phyloP scores from a whole-genome alignment of 2,797 vertebrate species.

The Calcarius lapponicus region DNA sequence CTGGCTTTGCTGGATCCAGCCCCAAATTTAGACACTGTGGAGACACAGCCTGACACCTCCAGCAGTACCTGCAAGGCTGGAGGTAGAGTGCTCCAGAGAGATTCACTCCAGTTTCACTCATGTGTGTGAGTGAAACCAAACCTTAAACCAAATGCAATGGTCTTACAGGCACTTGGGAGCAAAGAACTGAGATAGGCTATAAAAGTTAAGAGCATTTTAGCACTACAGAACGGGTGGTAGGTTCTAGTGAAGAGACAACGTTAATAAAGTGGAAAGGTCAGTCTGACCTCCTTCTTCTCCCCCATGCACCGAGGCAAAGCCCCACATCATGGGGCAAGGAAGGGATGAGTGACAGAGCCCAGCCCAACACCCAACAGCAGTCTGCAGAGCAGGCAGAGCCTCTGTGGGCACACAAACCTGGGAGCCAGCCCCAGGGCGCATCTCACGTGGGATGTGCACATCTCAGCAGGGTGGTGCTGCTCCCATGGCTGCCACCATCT shows the following conservation, averaged over 20 bases:
- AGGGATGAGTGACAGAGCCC: not conserved
- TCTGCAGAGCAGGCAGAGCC: not conserved
- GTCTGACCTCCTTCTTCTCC: not conserved
- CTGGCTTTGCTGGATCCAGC: not conserved
- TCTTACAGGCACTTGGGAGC: no score
- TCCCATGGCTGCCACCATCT: not conserved
- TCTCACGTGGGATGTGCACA: accelerated
- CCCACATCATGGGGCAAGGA: accelerated
- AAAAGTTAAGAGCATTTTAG: no score
- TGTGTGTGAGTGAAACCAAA: no score
- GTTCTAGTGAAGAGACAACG: no score
- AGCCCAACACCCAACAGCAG: not conserved
- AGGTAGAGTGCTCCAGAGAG: not conserved
- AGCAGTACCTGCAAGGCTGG: not conserved
- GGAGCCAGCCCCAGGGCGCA: not conserved
- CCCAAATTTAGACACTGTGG: not conserved
- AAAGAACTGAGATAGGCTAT: no score
- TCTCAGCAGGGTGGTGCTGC: not conserved
- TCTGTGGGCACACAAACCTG: not conserved
- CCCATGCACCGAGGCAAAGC: not conserved
- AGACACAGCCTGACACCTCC: not conserved
- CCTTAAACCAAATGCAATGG: no score
- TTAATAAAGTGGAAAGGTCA: no score
- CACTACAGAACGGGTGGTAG: no score
- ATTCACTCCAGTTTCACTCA: not conserved